phyloP scores from a whole-genome alignment of 2,888 invertebrate genomes.

The Dryobotodes eremita region DNA sequence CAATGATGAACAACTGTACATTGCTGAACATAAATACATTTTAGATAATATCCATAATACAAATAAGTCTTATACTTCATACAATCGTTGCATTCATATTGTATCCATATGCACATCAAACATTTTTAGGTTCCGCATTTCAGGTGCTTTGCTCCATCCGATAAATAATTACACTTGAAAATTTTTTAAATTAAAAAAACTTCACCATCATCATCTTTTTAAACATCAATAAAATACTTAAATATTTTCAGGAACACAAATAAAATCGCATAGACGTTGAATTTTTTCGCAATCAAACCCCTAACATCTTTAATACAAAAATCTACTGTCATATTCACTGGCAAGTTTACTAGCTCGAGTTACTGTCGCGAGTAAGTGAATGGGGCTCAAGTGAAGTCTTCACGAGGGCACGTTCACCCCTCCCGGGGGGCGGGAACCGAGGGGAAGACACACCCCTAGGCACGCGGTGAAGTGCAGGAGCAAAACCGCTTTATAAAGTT shows the following conservation, averaged over 20 bases:
- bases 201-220: too few relatives aligned
- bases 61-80: too few relatives aligned
- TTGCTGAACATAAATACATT: too few relatives aligned
- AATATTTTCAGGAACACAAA: not conserved
- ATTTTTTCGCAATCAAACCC: not conserved
- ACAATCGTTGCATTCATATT: not conserved
- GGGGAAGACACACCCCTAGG: conserved; percentile 87
- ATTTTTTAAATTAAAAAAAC: not conserved
- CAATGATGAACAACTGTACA: too few relatives aligned
- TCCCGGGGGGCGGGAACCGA: conserved; percentile 79
- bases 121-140: not conserved
- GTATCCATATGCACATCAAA: not conserved
- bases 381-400: conserved; percentile 78
- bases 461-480: conserved; percentile 77
- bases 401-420: conserved; percentile 78
- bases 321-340: conserved; percentile 15
- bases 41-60: too few relatives aligned
- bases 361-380: conserved; percentile 66
- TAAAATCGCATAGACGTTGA: not conserved
- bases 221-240: not conserved
- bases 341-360: conserved; percentile 51
- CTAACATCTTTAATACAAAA: not conserved
- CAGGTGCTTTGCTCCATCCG: not conserved
- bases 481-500: conserved; percentile 50
- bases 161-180: not conserved